Percentiles rank a stretch among this genome's conserved stretches.
These are phyloP conservation scores for Esox niger DNA, from an alignment of 2,113 vertebrate species.

Conservation along the genomic window DNA sequence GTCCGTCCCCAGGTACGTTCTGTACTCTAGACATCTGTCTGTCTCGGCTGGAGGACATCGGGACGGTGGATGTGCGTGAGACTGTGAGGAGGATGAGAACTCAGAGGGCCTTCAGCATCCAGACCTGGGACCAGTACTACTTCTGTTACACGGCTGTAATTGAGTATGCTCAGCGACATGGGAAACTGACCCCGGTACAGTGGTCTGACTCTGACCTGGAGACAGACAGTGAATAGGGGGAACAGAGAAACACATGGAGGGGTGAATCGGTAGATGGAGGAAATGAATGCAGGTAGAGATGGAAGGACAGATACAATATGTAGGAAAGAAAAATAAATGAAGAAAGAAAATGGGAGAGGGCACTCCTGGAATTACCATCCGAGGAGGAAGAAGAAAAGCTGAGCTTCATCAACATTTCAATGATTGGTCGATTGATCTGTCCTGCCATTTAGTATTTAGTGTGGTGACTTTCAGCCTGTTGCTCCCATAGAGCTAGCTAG, in stretches of 20 bases:
- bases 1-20: constrained; percentile 67
- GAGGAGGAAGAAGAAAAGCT: constrained; percentile 24
- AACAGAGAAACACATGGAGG: too few species aligned
- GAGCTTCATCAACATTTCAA: constrained; percentile 22
- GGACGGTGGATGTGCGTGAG: constrained; percentile 71
- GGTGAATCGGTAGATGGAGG: constrained; percentile 7
- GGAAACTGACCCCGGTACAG: constrained; percentile 74
- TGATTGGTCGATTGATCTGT: constrained; percentile 34
- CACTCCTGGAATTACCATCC: background rate
- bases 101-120: constrained; percentile 79
- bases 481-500: background rate
- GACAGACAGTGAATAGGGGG: constrained; percentile 78
- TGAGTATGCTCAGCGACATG: constrained; percentile 73
- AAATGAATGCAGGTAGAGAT: constrained; percentile 10
- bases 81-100: constrained; percentile 76
- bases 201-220: constrained; percentile 82
- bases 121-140: constrained; percentile 82
- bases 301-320: constrained; percentile 25
- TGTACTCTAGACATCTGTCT: constrained; percentile 81
- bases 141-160: constrained; percentile 78
- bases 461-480: constrained; percentile 21
- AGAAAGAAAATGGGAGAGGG: constrained; percentile 14
- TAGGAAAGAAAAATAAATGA: constrained; percentile 7
- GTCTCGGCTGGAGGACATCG: constrained; percentile 75
- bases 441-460: constrained; percentile 61